A percentile compares a stretch with the other conserved stretches of the same genome.
phyloP scores from a whole-genome alignment of 2,888 invertebrate genomes.

The Entomobrya proxima region DNA sequence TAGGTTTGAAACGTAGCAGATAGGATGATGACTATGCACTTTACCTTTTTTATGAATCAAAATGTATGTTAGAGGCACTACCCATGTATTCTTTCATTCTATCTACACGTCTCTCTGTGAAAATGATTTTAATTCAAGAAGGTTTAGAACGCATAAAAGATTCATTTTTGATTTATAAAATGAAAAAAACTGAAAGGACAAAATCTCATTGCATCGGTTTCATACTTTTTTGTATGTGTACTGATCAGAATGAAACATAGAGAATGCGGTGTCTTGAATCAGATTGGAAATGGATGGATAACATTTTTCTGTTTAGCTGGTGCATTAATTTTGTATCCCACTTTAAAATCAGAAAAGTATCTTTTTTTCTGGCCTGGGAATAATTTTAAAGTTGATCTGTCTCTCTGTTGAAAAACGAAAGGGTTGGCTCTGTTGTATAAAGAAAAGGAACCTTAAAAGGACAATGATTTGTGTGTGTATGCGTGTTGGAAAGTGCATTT shows the following conservation, averaged over 20 bases:
- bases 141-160: slow-evolving; percentile 6
- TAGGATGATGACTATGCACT: slow-evolving; percentile 33
- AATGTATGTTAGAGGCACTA: neutral
- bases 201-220: neutral
- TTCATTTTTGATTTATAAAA: slow-evolving; percentile 22
- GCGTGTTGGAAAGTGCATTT: slow-evolving; percentile 9
- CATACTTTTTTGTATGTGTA: neutral
- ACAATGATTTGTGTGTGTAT: slow-evolving; percentile 11
- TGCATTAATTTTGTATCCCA: neutral
- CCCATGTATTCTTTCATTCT: neutral
- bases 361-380: slow-evolving; percentile 11
- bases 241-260: too few relatives aligned
- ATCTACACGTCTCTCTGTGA: neutral
- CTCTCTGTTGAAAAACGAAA: neutral
- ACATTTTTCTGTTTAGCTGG: neutral
- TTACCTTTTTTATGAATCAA: slow-evolving; percentile 48
- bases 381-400: slow-evolving; percentile 29
- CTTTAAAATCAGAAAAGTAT: neutral
- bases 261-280: slow-evolving; percentile 26
- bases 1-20: neutral
- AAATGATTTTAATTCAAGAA: slow-evolving; percentile 40
- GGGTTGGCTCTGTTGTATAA: slow-evolving; percentile 7
- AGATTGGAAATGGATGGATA: slow-evolving; percentile 2
- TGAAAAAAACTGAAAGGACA: neutral
- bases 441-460: neutral